These are phyloP conservation scores for Agrochola circellaris DNA, from an alignment of 2,888 invertebrate species.

Conservation along the genomic window DNA sequence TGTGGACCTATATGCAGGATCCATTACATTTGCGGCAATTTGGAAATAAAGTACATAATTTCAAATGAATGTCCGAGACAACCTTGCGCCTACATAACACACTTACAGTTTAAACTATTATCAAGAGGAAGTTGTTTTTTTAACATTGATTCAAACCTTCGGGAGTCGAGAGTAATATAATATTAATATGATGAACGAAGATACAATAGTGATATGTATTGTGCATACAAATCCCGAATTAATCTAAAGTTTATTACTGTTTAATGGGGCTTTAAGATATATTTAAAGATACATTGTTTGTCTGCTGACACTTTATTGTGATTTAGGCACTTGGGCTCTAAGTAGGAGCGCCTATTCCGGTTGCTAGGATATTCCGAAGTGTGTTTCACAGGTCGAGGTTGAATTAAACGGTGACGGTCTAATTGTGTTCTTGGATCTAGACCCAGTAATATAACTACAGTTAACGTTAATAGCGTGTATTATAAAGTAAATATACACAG, in stretches of 20 bases:
- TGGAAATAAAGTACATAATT: constrained; percentile 16
- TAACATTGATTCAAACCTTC: constrained; percentile 42
- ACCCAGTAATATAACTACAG: constrained; percentile 26
- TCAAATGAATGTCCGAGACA: constrained; percentile 39
- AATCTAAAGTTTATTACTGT: constrained; percentile 51
- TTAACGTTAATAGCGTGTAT: constrained; percentile 32
- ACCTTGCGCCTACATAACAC: constrained; percentile 57
- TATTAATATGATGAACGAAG: constrained; percentile 56
- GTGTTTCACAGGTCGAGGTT: constrained; percentile 51
- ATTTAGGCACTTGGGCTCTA: constrained; percentile 10
- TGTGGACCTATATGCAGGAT: constrained; percentile 36
- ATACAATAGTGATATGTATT: constrained; percentile 27
- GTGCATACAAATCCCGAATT: constrained; percentile 54
- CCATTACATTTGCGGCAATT: constrained; percentile 34
- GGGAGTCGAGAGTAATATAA: constrained; percentile 40
- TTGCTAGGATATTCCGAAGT: constrained; percentile 19
- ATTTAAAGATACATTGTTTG: constrained; percentile 19
- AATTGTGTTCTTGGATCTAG: constrained; percentile 49
- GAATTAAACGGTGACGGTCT: constrained; percentile 28
- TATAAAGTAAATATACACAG: constrained; percentile 13
- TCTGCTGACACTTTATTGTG: constrained; percentile 14
- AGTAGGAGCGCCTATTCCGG: constrained; percentile 3
- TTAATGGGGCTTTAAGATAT: constrained; percentile 51
- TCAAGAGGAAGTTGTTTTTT: constrained; percentile 45
- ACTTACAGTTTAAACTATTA: constrained; percentile 23